Evolutionary conservation across 2,113 vertebrate species (phyloP).

Genomic region (Antigone vipio): DNA sequence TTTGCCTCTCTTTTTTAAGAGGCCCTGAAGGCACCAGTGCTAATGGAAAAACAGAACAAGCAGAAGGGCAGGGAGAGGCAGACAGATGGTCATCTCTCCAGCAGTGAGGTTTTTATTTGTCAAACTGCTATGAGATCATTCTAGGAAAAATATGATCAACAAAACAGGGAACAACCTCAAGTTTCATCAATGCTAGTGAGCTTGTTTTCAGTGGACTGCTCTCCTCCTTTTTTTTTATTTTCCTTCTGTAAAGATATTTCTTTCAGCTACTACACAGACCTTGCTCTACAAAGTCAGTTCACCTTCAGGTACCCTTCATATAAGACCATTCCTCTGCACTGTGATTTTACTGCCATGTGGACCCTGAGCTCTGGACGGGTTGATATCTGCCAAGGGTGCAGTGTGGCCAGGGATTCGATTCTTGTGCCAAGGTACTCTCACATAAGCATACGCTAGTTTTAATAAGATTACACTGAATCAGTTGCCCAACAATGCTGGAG

Average conservation of each 20-base stretch:
- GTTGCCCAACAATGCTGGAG: conserved; percentile 17
- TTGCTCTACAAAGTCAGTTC: neutral
- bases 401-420: neutral
- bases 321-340: neutral
- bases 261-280: neutral
- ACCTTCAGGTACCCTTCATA: neutral
- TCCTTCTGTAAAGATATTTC: neutral
- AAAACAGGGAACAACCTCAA: neutral
- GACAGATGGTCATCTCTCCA: neutral
- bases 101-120: neutral
- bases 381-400: neutral
- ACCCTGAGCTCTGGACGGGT: neutral
- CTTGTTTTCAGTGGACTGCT: neutral
- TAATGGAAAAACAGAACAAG: neutral
- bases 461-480: neutral
- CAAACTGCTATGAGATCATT: neutral
- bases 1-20: neutral
- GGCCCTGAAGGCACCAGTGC: neutral
- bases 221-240: neutral
- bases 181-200: neutral
- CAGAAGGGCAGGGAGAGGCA: neutral
- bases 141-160: neutral
- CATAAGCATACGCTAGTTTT: neutral
- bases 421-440: neutral
- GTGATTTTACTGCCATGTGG: neutral